Conservation (phyloP, 64 coral and sea anemone genomes). For the Montipora efflorescens region DNA sequence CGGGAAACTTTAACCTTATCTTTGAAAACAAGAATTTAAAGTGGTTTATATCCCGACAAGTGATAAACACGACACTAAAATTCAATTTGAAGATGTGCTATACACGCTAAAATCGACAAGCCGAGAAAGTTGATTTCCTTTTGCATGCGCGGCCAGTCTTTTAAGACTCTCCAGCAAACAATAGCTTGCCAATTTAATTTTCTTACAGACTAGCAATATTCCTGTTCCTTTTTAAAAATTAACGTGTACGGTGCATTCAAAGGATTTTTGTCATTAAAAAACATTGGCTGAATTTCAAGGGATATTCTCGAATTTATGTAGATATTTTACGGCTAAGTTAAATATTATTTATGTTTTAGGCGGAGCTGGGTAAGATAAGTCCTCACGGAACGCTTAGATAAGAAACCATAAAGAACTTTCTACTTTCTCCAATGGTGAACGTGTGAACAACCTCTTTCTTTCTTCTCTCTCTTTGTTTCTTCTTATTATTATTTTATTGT, state of each 20-base stretch:
- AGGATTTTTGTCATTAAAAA: not conserved
- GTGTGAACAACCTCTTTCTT: no score
- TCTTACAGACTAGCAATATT: conserved; percentile 22
- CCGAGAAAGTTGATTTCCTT: not conserved
- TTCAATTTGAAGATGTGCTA: not conserved
- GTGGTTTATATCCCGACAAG: not conserved
- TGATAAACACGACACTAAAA: not conserved
- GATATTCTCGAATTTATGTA: no score
- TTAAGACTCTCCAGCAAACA: not conserved
- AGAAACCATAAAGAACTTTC: no score
- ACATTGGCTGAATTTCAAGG: no score
- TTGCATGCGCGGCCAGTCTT: not conserved
- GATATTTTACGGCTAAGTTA: no score
- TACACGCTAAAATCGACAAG: not conserved
- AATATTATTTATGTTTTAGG: no score
- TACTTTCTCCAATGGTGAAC: no score
- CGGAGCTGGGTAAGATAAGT: no score
- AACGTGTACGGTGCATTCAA: not conserved
- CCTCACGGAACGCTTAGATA: no score
- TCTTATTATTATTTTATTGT: no score
- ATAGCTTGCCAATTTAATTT: not conserved
- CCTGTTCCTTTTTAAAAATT: conserved; percentile 4
- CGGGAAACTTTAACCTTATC: not conserved
- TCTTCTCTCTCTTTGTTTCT: no score
- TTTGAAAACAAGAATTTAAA: not conserved